A percentile compares a stretch with the other conserved stretches of the same genome.
These are phyloP conservation scores for Passer montanus DNA, from an alignment of 2,113 vertebrate genomes.

Conservation along the genomic window DNA sequence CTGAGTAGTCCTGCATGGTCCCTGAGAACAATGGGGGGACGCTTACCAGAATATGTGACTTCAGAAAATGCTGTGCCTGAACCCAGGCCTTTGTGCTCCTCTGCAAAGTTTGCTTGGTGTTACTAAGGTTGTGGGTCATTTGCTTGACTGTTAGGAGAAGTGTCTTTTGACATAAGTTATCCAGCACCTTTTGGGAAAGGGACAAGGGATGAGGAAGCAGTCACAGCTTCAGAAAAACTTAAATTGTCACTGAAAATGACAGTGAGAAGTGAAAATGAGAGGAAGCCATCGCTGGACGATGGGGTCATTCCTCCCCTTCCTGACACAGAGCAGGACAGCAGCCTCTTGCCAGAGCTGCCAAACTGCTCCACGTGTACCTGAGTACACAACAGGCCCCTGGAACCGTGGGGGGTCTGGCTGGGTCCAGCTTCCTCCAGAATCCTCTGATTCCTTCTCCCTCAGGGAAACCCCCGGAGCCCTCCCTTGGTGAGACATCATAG, in stretches of 20 bases:
- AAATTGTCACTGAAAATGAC: not conserved
- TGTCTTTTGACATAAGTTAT: not conserved
- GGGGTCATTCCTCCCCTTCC: not conserved
- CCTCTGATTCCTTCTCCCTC: not conserved
- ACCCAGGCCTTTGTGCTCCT: not conserved
- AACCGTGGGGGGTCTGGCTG: not conserved
- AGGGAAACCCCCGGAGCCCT: not conserved
- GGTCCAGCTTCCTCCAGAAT: not conserved
- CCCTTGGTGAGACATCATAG: not conserved
- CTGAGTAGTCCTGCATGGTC: fast-evolving
- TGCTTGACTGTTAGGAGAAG: not conserved
- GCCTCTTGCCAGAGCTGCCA: not conserved
- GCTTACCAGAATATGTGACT: not conserved
- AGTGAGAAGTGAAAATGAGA: not conserved
- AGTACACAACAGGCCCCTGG: not conserved
- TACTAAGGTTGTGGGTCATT: not conserved
- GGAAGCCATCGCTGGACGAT: fast-evolving
- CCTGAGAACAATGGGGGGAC: not conserved
- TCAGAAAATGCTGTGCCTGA: not conserved
- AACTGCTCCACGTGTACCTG: not conserved
- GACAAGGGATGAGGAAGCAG: not conserved
- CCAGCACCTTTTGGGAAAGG: not conserved
- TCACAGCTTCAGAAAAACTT: not conserved
- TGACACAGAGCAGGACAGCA: not conserved
- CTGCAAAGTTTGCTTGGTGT: not conserved